Percentiles rank a stretch among this genome's conserved stretches.
Conservation (phyloP, 64 coral and sea anemone species). For the Platygyra sinensis region DNA sequence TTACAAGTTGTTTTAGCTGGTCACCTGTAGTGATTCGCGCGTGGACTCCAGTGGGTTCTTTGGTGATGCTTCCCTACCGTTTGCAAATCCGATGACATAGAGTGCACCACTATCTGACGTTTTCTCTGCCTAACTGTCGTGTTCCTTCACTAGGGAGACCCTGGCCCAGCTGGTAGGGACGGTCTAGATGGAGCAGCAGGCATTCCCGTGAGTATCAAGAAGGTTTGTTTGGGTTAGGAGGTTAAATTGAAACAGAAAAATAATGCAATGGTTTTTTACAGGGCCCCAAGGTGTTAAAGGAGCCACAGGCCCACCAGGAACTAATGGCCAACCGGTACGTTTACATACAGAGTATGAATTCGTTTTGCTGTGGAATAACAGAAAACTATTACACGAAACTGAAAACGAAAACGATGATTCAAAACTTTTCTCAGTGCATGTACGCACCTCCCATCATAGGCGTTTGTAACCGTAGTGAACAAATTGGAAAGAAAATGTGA, state of each 20-base stretch:
- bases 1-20: too few species aligned
- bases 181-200: conserved; percentile 22
- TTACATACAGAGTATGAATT: neutral
- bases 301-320: neutral
- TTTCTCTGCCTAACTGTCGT: neutral
- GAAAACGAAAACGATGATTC: too few species aligned
- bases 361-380: too few species aligned
- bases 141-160: conserved; percentile 19
- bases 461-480: too few species aligned
- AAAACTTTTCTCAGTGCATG: too few species aligned
- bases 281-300: conserved; percentile 25
- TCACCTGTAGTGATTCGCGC: too few species aligned
- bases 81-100: neutral
- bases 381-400: too few species aligned
- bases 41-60: too few species aligned
- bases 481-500: too few species aligned
- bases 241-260: neutral
- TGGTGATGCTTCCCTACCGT: neutral
- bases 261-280: neutral
- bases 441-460: too few species aligned
- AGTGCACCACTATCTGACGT: too few species aligned
- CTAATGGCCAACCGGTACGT: conserved; percentile 29
- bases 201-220: neutral
- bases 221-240: neutral
- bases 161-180: conserved; percentile 24